Conservation (phyloP, 1,140 invertebrate species). For the Lasaia peninsularis region DNA sequence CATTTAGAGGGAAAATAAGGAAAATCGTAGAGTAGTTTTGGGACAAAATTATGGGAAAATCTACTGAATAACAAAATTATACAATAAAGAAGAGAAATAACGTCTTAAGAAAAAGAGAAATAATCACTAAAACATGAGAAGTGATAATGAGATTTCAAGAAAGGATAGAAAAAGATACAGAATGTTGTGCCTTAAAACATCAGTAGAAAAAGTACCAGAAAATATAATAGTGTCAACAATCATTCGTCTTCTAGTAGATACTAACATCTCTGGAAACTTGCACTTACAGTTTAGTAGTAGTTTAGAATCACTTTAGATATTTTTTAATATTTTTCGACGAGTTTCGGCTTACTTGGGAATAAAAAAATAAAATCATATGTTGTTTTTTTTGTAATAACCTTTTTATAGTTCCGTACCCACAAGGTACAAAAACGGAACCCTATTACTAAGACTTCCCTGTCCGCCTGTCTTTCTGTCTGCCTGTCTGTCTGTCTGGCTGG, state of each 20-base stretch:
- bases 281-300: neutral
- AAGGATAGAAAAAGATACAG: too few relatives aligned
- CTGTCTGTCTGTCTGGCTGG: too few relatives aligned
- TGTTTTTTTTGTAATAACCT: too few relatives aligned
- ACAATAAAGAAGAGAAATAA: neutral
- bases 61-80: neutral
- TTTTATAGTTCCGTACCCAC: too few relatives aligned
- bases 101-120: neutral
- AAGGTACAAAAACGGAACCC: too few relatives aligned
- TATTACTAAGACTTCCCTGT: too few relatives aligned
- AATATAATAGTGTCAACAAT: too few relatives aligned
- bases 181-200: too few relatives aligned
- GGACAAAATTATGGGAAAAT: neutral
- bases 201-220: too few relatives aligned
- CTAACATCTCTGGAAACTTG: neutral
- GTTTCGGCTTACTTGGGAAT: slow-evolving; percentile 27
- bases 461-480: too few relatives aligned
- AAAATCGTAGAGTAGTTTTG: neutral
- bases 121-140: neutral
- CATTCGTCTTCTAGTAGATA: neutral
- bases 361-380: slow-evolving; percentile 21
- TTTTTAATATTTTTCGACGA: neutral
- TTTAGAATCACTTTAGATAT: neutral
- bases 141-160: too few relatives aligned
- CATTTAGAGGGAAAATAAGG: neutral